phyloP scores from a whole-genome alignment of 2,797 vertebrate genomes.

The Chloroceryle amazona region DNA sequence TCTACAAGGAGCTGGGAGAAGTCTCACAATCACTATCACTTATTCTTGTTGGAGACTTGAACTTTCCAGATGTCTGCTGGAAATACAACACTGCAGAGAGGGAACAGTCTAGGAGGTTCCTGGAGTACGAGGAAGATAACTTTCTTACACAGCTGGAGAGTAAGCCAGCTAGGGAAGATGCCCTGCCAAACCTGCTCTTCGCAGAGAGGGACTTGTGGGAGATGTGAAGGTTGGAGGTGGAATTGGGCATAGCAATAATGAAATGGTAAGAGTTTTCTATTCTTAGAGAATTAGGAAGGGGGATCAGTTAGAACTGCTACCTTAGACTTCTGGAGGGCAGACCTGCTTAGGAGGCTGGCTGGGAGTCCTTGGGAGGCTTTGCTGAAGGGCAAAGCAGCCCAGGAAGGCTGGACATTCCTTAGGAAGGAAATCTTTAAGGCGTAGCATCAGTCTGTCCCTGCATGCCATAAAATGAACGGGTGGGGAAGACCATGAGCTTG shows the following conservation, averaged over 20 bases:
- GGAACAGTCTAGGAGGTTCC: neutral
- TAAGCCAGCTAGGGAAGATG: too few relatives aligned
- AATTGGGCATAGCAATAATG: neutral
- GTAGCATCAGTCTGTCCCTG: neutral
- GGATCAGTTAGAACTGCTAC: neutral
- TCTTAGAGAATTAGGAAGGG: neutral
- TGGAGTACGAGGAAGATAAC: neutral
- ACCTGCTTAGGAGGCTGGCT: neutral
- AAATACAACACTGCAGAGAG: neutral
- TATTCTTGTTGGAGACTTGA: neutral
- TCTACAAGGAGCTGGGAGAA: neutral
- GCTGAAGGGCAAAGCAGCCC: neutral
- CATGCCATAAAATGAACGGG: neutral
- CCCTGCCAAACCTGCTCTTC: neutral
- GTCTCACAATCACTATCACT: neutral
- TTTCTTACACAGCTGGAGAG: neutral
- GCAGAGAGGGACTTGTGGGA: neutral
- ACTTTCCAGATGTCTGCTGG: neutral
- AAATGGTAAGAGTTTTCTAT: neutral
- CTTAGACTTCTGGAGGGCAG: too few relatives aligned
- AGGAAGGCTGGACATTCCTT: neutral
- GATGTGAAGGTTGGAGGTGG: neutral
- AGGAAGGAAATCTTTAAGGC: neutral
- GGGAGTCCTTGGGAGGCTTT: too few relatives aligned
- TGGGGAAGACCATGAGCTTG: neutral